Percentiles rank a stretch among this genome's conserved stretches.
phyloP scores from a whole-genome alignment of 2,797 vertebrate genomes.

The Pipistrellus pipistrellus region DNA sequence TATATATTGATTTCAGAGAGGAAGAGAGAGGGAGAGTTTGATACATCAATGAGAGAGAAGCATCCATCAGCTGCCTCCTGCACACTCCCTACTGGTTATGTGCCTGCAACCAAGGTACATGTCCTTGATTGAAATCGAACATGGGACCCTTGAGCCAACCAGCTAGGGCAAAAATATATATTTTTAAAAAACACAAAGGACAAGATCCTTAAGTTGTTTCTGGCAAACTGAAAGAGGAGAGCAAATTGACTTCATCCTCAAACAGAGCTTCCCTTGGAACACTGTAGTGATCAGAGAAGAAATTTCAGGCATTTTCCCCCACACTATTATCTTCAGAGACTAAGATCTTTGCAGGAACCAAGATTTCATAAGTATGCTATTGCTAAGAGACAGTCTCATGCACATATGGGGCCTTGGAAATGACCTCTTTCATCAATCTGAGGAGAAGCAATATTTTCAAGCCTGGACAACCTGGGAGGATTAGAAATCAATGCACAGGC shows the following conservation, averaged over 20 bases:
- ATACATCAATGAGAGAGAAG: too few species aligned
- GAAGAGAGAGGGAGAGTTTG: too few species aligned
- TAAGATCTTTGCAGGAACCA: conserved; percentile 47
- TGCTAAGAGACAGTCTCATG: conserved; percentile 11
- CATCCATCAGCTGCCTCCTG: too few species aligned
- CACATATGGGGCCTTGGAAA: not conserved
- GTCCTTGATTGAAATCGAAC: too few species aligned
- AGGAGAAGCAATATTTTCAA: conserved; percentile 69
- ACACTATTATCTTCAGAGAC: conserved; percentile 44
- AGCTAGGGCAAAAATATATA: too few species aligned
- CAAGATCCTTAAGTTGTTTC: conserved; percentile 8
- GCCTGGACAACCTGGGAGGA: not conserved
- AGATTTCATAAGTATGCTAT: conserved; percentile 45
- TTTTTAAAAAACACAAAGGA: not conserved
- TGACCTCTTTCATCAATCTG: conserved; percentile 51
- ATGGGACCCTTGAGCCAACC: too few species aligned
- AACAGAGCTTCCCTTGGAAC: not conserved
- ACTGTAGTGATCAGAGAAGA: conserved; percentile 19
- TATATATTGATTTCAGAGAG: too few species aligned
- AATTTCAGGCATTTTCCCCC: not conserved
- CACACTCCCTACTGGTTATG: too few species aligned
- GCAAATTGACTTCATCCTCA: not conserved
- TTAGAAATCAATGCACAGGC: not conserved
- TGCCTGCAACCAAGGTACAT: too few species aligned
- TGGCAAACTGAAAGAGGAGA: conserved; percentile 28